Conservation (phyloP, 1,140 invertebrate species). For the Leptopilina boulardi region DNA sequence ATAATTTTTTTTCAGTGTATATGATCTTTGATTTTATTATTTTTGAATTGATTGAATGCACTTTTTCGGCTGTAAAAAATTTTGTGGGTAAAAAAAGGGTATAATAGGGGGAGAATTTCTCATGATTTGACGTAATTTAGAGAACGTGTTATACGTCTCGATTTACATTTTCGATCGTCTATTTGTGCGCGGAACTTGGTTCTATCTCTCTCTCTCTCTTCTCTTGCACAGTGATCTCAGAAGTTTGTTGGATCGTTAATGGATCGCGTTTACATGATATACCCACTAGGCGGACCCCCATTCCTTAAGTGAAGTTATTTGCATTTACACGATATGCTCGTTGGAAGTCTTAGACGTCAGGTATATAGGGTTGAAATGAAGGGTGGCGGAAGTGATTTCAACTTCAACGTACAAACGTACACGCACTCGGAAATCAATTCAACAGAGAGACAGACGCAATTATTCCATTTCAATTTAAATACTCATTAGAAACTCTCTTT, state of each 20-base stretch:
- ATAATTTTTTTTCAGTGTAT: too few relatives aligned
- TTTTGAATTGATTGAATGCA: too few relatives aligned
- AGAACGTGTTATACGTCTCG: background rate
- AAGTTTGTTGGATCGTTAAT: conserved; percentile 59
- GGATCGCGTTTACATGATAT: conserved; percentile 59
- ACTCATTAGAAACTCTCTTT: background rate
- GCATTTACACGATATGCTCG: conserved; percentile 60
- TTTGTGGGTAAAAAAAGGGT: too few relatives aligned
- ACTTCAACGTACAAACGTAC: background rate
- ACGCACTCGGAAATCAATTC: background rate
- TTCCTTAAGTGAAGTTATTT: conserved; percentile 58
- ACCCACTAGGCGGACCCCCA: conserved; percentile 54
- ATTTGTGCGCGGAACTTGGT: background rate
- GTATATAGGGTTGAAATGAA: conserved; percentile 16
- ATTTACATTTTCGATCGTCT: background rate
- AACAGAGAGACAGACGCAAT: background rate
- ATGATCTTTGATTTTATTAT: too few relatives aligned
- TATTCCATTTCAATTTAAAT: background rate
- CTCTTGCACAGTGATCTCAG: conserved; percentile 47
- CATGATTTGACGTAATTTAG: conserved; percentile 14
- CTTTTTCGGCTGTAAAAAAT: too few relatives aligned
- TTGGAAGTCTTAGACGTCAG: conserved; percentile 53
- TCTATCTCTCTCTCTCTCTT: background rate
- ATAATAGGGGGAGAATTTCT: conserved; percentile 12
- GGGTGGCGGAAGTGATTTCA: conserved; percentile 12